Evolutionary conservation across 2,888 invertebrate genomes (phyloP), one percentile per base, ranked within the genome.

Genomic region (Cryptocephalus primarius): DNA sequence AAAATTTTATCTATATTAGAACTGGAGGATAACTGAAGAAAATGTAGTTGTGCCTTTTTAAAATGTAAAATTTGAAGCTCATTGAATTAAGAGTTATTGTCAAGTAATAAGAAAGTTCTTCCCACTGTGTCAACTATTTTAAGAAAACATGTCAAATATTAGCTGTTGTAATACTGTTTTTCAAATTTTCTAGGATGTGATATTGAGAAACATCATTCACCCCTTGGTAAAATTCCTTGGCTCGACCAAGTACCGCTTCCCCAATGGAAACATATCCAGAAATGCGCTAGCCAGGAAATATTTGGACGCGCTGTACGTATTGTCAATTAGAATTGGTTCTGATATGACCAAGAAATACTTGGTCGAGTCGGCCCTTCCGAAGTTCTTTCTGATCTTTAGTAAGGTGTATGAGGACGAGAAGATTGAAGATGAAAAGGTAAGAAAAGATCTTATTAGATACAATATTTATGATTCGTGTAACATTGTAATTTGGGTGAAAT

Each of bases 331-430:
- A 36, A 75, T 88, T 44, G 88, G 88, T 0, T 79, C 82, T 1
- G 84, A 85, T 58, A 85, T 87, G 81, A 85, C 85, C 1, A 76
- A 82, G 50, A 79, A 79, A 48, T 83, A 87, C 58, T 70, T 88
- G 1, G 81, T 83, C 43, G 80, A 83, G 42, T 82, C 85, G 1
- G 78, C 82, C 1, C 62, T 84, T 33, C 79, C 82, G 57, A 74
- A 87, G 48, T 90, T 89, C 61, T 91, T 90, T 65, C 66, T 86
- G 39, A 81, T 85, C 9, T 90, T 90, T 60, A 87, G 88, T 61
- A 89, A 88, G 71, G 78, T 82, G 1, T 74, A 76, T 36, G 75
- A 74, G 1, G 73, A 72, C 57, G 55, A 51, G n/a, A 49, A 48
- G 40, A 32, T 41, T 39, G 54, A 53, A 8, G 49, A 48, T 38